Conservation (phyloP, 1,140 invertebrate species). For the Hesperophylax magnus region DNA sequence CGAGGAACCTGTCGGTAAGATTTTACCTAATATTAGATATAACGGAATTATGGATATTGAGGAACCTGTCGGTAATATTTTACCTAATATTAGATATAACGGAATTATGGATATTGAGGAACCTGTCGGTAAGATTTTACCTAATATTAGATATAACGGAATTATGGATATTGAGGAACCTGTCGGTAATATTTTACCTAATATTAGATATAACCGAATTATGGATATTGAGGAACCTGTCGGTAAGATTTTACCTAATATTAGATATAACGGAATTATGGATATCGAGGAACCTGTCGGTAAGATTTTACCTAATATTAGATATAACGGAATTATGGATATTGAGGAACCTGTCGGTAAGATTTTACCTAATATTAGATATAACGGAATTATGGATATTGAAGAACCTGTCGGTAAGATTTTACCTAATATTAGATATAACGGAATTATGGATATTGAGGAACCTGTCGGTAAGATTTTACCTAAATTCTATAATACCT, state of each 20-base stretch:
- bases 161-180: slow-evolving; percentile 84
- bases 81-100: slow-evolving; percentile 84
- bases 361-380: slow-evolving; percentile 85
- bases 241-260: no score
- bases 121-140: no score
- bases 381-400: slow-evolving; percentile 82
- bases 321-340: slow-evolving; percentile 80
- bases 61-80: slow-evolving; percentile 80
- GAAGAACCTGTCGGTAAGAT: slow-evolving; percentile 82
- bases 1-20: slow-evolving; percentile 80
- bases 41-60: slow-evolving; percentile 82
- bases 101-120: slow-evolving; percentile 83
- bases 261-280: slow-evolving; percentile 82
- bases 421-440: slow-evolving; percentile 85
- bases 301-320: no score
- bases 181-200: no score
- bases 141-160: slow-evolving; percentile 83
- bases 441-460: slow-evolving; percentile 81
- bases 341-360: slow-evolving; percentile 83
- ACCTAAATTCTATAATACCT: no score
- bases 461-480: slow-evolving; percentile 72
- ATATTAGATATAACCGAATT: slow-evolving; percentile 83
- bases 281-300: slow-evolving; percentile 82
- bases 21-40: slow-evolving; percentile 85
- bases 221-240: slow-evolving; percentile 84